A percentile compares a stretch with the other conserved stretches of the same genome.
These are phyloP conservation scores for Sarcophaga peregrina DNA, from an alignment of 1,140 invertebrate genomes.

Conservation along the genomic window DNA sequence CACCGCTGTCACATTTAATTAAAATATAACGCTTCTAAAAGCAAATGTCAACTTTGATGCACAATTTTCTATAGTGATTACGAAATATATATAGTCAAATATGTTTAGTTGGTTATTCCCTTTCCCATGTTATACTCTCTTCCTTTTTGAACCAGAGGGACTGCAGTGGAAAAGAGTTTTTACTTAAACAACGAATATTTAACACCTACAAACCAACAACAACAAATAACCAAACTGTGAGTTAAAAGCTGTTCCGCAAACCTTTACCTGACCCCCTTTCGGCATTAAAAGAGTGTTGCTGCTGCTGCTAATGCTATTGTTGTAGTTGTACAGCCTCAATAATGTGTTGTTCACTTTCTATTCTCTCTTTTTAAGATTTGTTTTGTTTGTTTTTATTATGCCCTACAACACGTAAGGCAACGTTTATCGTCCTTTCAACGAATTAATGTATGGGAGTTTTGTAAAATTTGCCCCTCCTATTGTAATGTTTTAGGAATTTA, in stretches of 20 bases:
- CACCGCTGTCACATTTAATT: neutral
- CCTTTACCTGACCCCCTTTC: too few species aligned
- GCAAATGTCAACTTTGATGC: neutral
- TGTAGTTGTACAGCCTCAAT: neutral
- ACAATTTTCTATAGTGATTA: neutral
- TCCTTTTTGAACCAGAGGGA: neutral
- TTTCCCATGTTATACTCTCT: neutral
- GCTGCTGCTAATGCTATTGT: too few species aligned
- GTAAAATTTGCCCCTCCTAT: too few species aligned
- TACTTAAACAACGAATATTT: neutral
- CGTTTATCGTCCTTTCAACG: too few species aligned
- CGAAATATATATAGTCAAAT: neutral
- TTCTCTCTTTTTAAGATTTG: too few species aligned
- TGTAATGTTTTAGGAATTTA: too few species aligned
- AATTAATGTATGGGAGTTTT: too few species aligned
- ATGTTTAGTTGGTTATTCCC: neutral
- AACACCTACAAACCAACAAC: neutral
- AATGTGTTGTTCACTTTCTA: neutral
- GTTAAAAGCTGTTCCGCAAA: neutral
- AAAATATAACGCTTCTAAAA: neutral
- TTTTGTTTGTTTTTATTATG: too few species aligned
- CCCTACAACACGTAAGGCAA: too few species aligned
- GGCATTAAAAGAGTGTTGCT: too few species aligned
- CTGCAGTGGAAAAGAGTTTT: neutral
- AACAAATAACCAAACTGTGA: neutral